These are phyloP conservation scores for Heliconius ismenius DNA, from an alignment of 2,888 invertebrate genomes.

Conservation along the genomic window DNA sequence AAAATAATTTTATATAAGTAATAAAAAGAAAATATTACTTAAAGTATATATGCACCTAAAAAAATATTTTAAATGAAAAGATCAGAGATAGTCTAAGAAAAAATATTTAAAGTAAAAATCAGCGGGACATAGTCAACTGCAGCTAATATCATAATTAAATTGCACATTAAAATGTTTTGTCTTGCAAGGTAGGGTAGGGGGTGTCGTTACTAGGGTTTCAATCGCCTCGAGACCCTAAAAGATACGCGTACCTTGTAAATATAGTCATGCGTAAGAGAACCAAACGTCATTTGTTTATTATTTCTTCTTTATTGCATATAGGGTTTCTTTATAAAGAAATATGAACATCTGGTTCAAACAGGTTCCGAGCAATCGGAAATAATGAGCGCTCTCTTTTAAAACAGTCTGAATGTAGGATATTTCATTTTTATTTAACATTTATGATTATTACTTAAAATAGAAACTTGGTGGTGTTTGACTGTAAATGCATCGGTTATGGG, in stretches of 20 bases:
- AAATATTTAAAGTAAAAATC: neutral
- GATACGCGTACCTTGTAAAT: conserved; percentile 42
- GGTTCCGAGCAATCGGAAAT: neutral
- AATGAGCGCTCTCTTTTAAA: neutral
- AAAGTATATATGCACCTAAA: too few species aligned
- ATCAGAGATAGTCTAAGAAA: neutral
- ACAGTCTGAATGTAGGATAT: neutral
- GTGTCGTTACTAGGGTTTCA: conserved; percentile 43
- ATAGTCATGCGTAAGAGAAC: conserved; percentile 34
- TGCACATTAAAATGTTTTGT: conserved; percentile 25
- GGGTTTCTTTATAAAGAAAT: neutral
- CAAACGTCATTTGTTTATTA: neutral
- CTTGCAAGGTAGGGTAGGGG: conserved; percentile 27
- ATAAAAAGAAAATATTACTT: too few species aligned
- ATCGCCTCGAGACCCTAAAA: conserved; percentile 44
- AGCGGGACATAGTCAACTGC: neutral
- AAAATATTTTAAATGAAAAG: too few species aligned
- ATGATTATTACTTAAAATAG: neutral
- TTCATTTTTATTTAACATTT: neutral
- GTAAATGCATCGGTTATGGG: too few species aligned
- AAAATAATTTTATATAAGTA: too few species aligned
- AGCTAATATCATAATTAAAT: conserved; percentile 28
- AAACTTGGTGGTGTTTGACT: neutral
- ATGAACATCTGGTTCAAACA: conserved; percentile 10
- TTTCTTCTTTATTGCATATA: neutral